phyloP scores from a whole-genome alignment of 2,888 invertebrate species.

The Zygaena filipendulae region DNA sequence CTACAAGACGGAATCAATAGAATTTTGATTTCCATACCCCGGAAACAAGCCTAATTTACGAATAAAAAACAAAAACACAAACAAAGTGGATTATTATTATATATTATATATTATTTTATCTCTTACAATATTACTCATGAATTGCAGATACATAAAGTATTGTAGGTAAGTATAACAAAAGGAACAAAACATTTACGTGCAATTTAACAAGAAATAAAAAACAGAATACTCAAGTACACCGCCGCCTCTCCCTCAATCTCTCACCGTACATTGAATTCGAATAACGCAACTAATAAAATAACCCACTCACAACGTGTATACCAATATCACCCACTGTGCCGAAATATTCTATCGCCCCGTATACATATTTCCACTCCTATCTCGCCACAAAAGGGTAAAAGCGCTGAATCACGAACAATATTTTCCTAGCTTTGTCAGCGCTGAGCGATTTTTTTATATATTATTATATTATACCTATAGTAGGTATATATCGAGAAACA shows the following conservation, averaged over 20 bases:
- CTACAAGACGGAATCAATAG: too few relatives aligned
- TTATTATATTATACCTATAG: too few relatives aligned
- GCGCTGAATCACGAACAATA: conserved; percentile 15
- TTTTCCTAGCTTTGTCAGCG: conserved; percentile 16
- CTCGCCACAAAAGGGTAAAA: conserved; percentile 15
- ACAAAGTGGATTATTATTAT: too few relatives aligned
- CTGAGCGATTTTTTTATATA: too few relatives aligned
- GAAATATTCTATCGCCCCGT: conserved; percentile 16
- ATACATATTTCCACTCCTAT: conserved; percentile 14
- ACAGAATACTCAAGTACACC: conserved; percentile 5
- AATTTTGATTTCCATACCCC: too few relatives aligned
- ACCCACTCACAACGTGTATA: conserved; percentile 11
- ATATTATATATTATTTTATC: too few relatives aligned
- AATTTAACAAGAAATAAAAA: conserved; percentile 3
- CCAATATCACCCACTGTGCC: conserved; percentile 11
- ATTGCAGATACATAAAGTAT: too few relatives aligned
- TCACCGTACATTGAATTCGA: conserved; percentile 10
- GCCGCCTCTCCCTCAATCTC: conserved; percentile 5
- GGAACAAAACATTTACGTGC: background rate
- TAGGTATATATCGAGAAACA: too few relatives aligned
- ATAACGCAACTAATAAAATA: conserved; percentile 16
- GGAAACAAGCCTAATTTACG: too few relatives aligned
- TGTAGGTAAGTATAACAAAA: conserved; percentile 4
- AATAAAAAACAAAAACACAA: conserved; percentile 3
- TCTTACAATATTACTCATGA: too few relatives aligned